These are phyloP conservation scores for Hipposideros armiger DNA, from an alignment of 2,113 vertebrate genomes.

Conservation along the genomic window DNA sequence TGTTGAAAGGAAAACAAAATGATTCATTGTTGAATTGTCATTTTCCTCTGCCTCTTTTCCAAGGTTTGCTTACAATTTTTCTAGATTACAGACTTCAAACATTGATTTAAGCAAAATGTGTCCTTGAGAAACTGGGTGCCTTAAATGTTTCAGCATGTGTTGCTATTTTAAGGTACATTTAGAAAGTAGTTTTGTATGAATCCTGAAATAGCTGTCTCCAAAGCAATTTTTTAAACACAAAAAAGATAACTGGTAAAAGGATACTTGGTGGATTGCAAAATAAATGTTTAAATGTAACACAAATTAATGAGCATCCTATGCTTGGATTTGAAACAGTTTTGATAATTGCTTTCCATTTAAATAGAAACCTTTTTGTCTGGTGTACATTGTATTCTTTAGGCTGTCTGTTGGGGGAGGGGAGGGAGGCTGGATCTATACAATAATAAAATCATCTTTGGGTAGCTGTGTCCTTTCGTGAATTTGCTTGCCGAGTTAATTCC, in stretches of 20 bases:
- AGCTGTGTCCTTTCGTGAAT: slow-evolving; percentile 61
- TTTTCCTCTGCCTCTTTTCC: slow-evolving; percentile 82
- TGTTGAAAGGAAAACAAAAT: slow-evolving; percentile 84
- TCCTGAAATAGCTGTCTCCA: slow-evolving; percentile 57
- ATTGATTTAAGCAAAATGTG: slow-evolving; percentile 74
- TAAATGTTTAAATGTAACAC: neutral
- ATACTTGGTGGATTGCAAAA: slow-evolving; percentile 64
- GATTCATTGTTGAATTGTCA: slow-evolving; percentile 88
- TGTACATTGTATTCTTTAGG: slow-evolving; percentile 66
- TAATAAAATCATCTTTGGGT: slow-evolving; percentile 82
- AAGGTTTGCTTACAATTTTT: slow-evolving; percentile 82
- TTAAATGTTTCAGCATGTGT: slow-evolving; percentile 80
- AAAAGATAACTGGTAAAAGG: slow-evolving; percentile 52
- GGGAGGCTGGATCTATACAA: slow-evolving; percentile 64
- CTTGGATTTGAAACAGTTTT: slow-evolving; percentile 41
- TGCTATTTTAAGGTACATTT: slow-evolving; percentile 76
- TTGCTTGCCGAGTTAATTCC: slow-evolving; percentile 65
- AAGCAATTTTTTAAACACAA: slow-evolving; percentile 6
- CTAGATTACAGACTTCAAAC: slow-evolving; percentile 82
- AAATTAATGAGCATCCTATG: neutral
- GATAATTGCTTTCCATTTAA: slow-evolving; percentile 68
- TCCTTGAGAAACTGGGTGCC: slow-evolving; percentile 78
- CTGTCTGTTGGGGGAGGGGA: slow-evolving; percentile 77
- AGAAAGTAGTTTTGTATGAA: slow-evolving; percentile 74
- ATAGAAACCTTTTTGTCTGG: slow-evolving; percentile 69